Base-by-base conservation (phyloP, 2,113 vertebrate species). In the Thymallus thymallus region DNA sequence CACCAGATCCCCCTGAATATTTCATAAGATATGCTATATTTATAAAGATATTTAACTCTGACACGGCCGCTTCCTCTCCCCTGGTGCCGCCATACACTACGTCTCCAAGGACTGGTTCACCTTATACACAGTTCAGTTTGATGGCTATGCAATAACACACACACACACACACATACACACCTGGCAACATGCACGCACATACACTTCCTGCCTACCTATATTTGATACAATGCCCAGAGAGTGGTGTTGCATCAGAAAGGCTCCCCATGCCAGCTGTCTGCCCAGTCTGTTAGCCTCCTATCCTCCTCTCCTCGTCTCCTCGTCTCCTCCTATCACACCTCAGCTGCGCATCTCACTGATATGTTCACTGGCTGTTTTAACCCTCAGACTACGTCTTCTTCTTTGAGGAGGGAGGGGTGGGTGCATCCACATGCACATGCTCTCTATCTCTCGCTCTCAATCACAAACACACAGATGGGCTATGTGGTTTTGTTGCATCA, bases 151-250 rank as follows among this genome's bases (percentile, higher is more conserved):
- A 35, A 14, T 24, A 13, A 66, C 65, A 35, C 26, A 66, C 9
- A 67, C 64, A 67, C 16, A 68, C 23, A 66, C 30, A 9, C 20
- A 66, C 64, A 41, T 30, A 41, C 30, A 91, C 16, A 68, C 66
- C 41, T 12, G 7, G 60, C 24, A 32, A 66, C 91, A 90, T 90
- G 86, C 23, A 66, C 30, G 20, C 20, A 66, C 64, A 41, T 30
- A 41, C 30, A 91, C 92, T 93, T 94, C 92, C 93, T 93, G 93
- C 93, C 94, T 95, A 95, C 95, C 94, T 95, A 94, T 90, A 93
- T 94, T 95, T 95, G 94, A 95, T 91, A 68, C 73, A 3, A 85
- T 95, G 94, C 94, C 95, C 93, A 94, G 94, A 94, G 93, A 94
- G 93, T 94, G 93, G 92, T 94, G 92, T 93, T 94, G 93, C 94